Base-by-base conservation (phyloP, 2,888 invertebrate species). In the Willowsia nigromaculata region DNA sequence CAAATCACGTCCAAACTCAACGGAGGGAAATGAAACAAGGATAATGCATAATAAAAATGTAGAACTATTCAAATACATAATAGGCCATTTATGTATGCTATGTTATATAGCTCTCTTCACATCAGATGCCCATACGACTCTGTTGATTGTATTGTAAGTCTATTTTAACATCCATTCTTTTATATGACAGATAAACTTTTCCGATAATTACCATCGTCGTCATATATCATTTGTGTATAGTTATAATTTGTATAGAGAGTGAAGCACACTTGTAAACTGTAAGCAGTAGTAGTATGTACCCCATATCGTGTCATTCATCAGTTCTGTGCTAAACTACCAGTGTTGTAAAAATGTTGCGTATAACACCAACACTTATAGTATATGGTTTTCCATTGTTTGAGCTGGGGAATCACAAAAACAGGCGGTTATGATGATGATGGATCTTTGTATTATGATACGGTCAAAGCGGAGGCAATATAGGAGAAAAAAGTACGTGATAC, bases 171-270 rank as follows among this genome's bases (percentile, higher is more conserved):
- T 22, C 30, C 30, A 15, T 62, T 30, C 22, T 13, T 62, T 30
- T 6, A 33, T 30, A 74, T 74, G 74, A 74, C 74, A 83, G 85
- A 86, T 86, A 86, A n/a, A 50, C 78, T 37, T 86, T 78, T 86
- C 68, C 80, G 85, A 86, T 86, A 86, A 86, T 78, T 78, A 65
- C 74, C 30, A 30, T 47, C 27, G 15, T 47, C 18, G 27, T 47
- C 15, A 22, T 74, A 13, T 37, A 68, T 37, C n/a, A 56, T 18
- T 11, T 18, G 15, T 18, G 56, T 56, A 56, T 53, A 53, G 53
- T 53, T 53, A 13, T 68, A 68, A 68, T 68, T 37, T 33, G 37
- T 33, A n/a, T 18, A n/a, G 33, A n/a, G 15, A 37, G 33, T 7
- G 37, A 68, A 37, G n/a, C 37, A 37, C 37, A 33, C 37, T 53